Conservation (phyloP, 2,113 vertebrate genomes). For the Myiozetetes cayanensis region DNA sequence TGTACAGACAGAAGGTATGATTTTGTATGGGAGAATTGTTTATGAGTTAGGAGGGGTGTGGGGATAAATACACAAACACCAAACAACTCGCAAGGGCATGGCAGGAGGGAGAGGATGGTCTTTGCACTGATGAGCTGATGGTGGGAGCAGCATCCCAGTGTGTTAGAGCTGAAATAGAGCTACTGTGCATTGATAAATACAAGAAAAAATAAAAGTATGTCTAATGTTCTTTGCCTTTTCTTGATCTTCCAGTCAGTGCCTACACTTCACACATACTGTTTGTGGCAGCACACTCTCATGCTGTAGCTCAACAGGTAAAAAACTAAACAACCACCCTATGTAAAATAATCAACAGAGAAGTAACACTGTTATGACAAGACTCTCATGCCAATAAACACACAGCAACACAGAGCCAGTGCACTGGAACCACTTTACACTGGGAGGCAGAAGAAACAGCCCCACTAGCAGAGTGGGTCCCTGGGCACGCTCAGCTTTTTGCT, state of each 20-base stretch:
- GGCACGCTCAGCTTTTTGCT: neutral
- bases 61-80: neutral
- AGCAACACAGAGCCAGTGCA: rapidly evolving
- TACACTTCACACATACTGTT: neutral
- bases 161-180: neutral
- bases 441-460: neutral
- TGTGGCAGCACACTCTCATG: neutral
- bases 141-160: neutral
- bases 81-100: rapidly evolving
- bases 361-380: rapidly evolving
- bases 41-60: too few species aligned
- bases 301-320: neutral
- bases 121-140: neutral
- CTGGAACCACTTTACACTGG: rapidly evolving
- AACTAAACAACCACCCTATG: rapidly evolving
- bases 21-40: neutral
- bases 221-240: neutral
- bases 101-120: neutral
- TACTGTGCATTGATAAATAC: neutral
- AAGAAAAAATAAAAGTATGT: rapidly evolving
- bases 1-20: rapidly evolving
- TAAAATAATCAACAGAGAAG: neutral
- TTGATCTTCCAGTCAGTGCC: neutral
- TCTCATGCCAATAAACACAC: neutral
- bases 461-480: neutral